Conservation (phyloP, 2,888 invertebrate species). For the Tuberolachnus salignus region DNA sequence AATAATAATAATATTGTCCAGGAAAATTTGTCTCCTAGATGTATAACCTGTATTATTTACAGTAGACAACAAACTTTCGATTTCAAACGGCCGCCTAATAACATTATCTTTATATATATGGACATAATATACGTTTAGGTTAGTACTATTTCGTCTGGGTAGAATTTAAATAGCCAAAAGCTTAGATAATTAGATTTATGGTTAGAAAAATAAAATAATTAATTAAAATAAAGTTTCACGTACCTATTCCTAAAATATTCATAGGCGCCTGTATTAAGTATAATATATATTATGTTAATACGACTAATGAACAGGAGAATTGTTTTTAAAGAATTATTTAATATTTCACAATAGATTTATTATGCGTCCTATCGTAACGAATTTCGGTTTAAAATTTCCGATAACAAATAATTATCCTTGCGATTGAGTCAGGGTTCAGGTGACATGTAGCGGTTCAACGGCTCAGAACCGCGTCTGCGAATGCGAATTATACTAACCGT, state of each 20-base stretch:
- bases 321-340: background rate
- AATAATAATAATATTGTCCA: background rate
- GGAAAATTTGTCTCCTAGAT: background rate
- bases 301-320: background rate
- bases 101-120: background rate
- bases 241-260: background rate
- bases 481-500: background rate
- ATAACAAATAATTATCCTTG: conserved; percentile 24
- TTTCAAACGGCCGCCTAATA: conserved; percentile 22
- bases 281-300: background rate
- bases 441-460: conserved; percentile 39
- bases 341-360: conserved; percentile 11
- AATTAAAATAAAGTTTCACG: conserved; percentile 6
- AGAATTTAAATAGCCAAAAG: conserved; percentile 34
- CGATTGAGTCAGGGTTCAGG: background rate
- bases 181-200: no score
- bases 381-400: conserved; percentile 7
- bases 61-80: background rate
- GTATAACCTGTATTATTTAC: background rate
- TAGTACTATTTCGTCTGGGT: background rate
- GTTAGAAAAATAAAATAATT: conserved; percentile 25
- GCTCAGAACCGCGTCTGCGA: conserved; percentile 17
- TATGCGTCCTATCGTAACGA: conserved; percentile 7
- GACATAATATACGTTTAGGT: background rate
- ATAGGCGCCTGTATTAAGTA: background rate